These are phyloP conservation scores for Maconellicoccus hirsutus DNA, from an alignment of 1,140 invertebrate species.

Conservation along the genomic window DNA sequence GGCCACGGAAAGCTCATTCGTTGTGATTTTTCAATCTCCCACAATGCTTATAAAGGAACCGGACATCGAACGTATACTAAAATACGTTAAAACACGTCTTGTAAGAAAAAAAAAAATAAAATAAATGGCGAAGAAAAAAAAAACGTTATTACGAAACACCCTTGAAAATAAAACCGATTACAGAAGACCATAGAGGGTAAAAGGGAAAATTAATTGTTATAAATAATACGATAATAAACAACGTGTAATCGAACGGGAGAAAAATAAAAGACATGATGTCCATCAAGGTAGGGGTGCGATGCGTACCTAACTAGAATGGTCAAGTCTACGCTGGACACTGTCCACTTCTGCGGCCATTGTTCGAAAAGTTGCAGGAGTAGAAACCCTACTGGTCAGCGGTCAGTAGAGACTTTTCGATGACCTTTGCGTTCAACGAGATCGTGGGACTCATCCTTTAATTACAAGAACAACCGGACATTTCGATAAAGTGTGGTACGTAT, in stretches of 20 bases:
- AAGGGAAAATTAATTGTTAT: slow-evolving; percentile 18
- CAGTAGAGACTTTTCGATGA: slow-evolving; percentile 15
- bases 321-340: slow-evolving; percentile 16
- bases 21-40: not conserved
- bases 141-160: slow-evolving; percentile 17
- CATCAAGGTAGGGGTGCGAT: slow-evolving; percentile 17
- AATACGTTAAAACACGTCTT: not conserved
- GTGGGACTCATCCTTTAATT: slow-evolving; percentile 22
- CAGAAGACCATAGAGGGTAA: not conserved
- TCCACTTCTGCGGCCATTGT: not conserved
- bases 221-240: slow-evolving; percentile 12
- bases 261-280: not conserved
- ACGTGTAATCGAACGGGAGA: not conserved
- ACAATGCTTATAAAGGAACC: not conserved
- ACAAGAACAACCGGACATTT: slow-evolving; percentile 22
- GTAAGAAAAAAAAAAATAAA: not conserved
- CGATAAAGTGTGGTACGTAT: not conserved
- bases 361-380: slow-evolving; percentile 13
- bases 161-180: not conserved
- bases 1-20: too few relatives aligned
- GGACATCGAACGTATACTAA: not conserved
- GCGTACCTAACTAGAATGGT: not conserved
- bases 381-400: slow-evolving; percentile 16
- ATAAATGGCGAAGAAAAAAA: too few relatives aligned
- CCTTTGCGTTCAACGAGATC: slow-evolving; percentile 18